Percentiles rank a stretch among this genome's conserved stretches.
These are phyloP conservation scores for Drosophila borealis DNA, from an alignment of 2,888 invertebrate genomes.

Conservation along the genomic window DNA sequence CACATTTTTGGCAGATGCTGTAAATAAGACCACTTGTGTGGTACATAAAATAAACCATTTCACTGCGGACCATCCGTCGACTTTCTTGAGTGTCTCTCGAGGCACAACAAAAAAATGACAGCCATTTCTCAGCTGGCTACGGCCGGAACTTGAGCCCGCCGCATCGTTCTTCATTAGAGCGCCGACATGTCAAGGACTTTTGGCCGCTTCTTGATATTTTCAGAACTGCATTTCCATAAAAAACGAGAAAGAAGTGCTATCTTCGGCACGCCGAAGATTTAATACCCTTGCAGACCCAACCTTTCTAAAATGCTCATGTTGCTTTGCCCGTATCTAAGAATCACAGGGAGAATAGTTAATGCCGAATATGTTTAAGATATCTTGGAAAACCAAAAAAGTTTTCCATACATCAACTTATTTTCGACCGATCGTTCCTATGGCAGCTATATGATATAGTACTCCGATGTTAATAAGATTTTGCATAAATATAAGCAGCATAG, in stretches of 20 bases:
- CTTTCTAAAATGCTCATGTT: no score
- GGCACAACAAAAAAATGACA: conserved; percentile 39
- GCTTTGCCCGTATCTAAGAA: no score
- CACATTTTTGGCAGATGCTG: conserved; percentile 6
- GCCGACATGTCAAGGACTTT: conserved; percentile 70
- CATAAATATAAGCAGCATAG: no score
- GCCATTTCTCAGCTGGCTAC: conserved; percentile 35
- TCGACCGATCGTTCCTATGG: no score
- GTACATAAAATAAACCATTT: conserved; percentile 53
- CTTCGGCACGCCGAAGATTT: no score
- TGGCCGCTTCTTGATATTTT: conserved; percentile 35
- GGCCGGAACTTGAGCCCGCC: conserved; percentile 16
- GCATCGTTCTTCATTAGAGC: conserved; percentile 74
- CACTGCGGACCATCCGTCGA: conserved; percentile 64
- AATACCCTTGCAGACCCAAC: no score
- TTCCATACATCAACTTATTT: no score
- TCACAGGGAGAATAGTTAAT: no score
- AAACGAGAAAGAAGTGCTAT: background rate
- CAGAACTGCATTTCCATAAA: conserved; percentile 65
- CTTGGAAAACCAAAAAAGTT: no score
- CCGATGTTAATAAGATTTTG: no score
- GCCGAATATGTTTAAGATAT: no score
- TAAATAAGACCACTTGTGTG: conserved; percentile 40
- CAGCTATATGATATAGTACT: no score
- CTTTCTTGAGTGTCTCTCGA: conserved; percentile 16